These are phyloP conservation scores for Zelostemma sp. DNA, from an alignment of 1,140 invertebrate genomes.

Conservation along the genomic window DNA sequence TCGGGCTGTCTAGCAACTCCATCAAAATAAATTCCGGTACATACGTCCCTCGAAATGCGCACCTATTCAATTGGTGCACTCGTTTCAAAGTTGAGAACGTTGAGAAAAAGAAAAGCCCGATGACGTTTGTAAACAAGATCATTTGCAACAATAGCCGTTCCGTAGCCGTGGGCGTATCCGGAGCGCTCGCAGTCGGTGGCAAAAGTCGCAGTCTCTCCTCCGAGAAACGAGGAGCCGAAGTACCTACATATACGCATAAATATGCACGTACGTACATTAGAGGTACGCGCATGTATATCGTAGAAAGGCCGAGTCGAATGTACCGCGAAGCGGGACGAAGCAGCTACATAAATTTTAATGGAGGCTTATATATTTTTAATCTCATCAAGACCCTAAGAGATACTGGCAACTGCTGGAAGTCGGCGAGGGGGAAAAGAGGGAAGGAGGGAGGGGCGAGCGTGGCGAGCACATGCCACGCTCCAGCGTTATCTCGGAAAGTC, in stretches of 20 bases:
- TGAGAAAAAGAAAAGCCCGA: too few relatives aligned
- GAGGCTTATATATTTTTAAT: conserved; percentile 53
- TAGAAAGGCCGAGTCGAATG: conserved; percentile 8
- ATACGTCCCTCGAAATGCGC: not conserved
- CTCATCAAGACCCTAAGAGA: conserved; percentile 40
- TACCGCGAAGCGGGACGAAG: conserved; percentile 29
- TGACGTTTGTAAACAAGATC: conserved; percentile 40
- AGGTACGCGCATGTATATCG: too few relatives aligned
- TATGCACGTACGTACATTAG: too few relatives aligned
- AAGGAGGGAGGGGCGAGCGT: not conserved
- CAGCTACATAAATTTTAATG: conserved; percentile 54
- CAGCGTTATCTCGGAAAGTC: not conserved
- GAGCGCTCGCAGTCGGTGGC: conserved; percentile 26
- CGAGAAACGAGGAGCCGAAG: conserved; percentile 9
- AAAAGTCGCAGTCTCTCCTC: conserved; percentile 15
- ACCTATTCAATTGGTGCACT: too few relatives aligned
- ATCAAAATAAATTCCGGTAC: not conserved
- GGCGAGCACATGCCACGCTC: not conserved
- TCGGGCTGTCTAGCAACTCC: too few relatives aligned
- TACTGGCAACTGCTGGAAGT: conserved; percentile 7
- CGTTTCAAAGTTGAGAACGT: too few relatives aligned
- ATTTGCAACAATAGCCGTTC: conserved; percentile 30
- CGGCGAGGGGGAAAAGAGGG: not conserved
- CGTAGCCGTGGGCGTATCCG: too few relatives aligned
- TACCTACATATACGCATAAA: too few relatives aligned